A percentile compares a stretch with the other conserved stretches of the same genome.
These are phyloP conservation scores for Meloe dianella DNA, from an alignment of 2,888 invertebrate genomes.

Conservation along the genomic window DNA sequence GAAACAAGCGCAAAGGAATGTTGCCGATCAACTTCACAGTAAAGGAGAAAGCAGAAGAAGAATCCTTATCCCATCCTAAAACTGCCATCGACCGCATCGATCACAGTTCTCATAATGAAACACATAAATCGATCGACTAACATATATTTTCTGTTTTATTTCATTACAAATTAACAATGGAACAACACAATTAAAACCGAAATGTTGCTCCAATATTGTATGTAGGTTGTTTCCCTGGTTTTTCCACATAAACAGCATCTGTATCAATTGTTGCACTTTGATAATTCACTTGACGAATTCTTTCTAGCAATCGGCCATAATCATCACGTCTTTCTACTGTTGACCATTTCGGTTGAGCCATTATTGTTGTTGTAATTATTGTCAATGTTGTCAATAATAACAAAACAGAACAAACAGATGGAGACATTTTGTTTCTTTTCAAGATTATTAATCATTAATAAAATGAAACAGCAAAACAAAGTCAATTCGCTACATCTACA, in stretches of 20 bases:
- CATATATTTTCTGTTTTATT: too few species aligned
- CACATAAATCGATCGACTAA: not conserved
- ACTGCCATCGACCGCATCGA: too few species aligned
- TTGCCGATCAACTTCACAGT: too few species aligned
- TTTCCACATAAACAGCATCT: not conserved
- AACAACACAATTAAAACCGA: not conserved
- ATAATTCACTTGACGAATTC: not conserved
- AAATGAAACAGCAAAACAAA: not conserved
- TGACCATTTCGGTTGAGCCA: not conserved
- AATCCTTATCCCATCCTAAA: too few species aligned
- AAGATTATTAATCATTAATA: not conserved
- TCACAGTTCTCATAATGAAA: too few species aligned
- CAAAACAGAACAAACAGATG: not conserved
- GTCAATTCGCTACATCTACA: not conserved
- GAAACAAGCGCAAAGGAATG: too few species aligned
- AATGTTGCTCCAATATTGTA: conserved; percentile 12
- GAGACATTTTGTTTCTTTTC: not conserved
- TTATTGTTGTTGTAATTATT: not conserved
- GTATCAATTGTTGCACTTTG: not conserved
- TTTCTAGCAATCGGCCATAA: not conserved
- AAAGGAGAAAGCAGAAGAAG: too few species aligned
- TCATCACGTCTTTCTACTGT: not conserved
- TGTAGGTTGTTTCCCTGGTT: not conserved
- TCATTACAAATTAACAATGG: not conserved
- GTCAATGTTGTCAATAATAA: not conserved